A percentile compares a stretch with the other conserved stretches of the same genome.
Evolutionary conservation across 2,888 invertebrate species (phyloP).

Genomic region (Nebria salina): DNA sequence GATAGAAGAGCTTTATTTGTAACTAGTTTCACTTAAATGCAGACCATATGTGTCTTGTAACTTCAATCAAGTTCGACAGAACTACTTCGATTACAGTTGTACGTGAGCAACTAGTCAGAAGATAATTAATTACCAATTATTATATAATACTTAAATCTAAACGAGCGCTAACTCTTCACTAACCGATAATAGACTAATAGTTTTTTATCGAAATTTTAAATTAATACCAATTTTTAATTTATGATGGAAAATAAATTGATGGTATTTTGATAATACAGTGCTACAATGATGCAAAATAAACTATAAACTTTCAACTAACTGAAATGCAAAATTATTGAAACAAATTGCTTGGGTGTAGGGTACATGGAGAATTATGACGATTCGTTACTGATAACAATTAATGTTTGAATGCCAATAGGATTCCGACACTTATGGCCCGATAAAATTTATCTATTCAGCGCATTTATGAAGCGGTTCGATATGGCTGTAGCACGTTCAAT

Average conservation of each 20-base stretch:
- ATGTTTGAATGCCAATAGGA: neutral
- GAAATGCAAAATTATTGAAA: neutral
- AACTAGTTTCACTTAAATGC: neutral
- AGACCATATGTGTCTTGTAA: constrained; percentile 7
- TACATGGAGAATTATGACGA: constrained; percentile 2
- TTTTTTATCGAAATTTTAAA: too few relatives aligned
- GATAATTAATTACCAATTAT: neutral
- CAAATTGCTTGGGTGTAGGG: neutral
- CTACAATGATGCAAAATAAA: neutral
- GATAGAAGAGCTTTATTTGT: neutral
- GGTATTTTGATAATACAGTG: neutral
- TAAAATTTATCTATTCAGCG: constrained; percentile 25
- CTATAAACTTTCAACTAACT: neutral
- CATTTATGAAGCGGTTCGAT: constrained; percentile 26
- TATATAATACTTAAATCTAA: too few relatives aligned
- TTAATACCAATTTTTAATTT: too few relatives aligned
- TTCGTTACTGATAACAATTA: neutral
- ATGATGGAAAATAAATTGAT: neutral
- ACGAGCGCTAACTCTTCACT: too few relatives aligned
- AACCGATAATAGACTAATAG: too few relatives aligned
- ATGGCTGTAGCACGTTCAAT: constrained; percentile 7
- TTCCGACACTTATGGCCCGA: constrained; percentile 12
- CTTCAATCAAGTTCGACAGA: neutral
- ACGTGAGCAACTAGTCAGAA: neutral
- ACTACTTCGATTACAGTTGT: neutral